phyloP scores from a whole-genome alignment of 2,113 vertebrate genomes.

The Oophaga pumilio region DNA sequence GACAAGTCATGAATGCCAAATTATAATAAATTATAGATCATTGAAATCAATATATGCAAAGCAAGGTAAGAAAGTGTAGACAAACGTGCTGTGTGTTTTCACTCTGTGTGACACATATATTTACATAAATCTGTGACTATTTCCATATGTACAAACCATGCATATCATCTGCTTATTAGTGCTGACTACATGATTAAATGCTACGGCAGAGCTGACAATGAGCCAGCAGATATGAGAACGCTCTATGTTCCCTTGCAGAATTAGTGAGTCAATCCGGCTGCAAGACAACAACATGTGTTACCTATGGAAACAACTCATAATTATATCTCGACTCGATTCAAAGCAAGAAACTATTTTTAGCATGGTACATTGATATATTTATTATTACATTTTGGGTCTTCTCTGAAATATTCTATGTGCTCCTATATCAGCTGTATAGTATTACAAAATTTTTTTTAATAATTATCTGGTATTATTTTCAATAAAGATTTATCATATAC shows the following conservation, averaged over 20 bases:
- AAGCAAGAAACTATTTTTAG: background rate
- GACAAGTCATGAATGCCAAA: background rate
- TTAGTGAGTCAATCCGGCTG: slow-evolving; percentile 8
- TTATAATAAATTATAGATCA: background rate
- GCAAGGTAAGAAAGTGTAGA: background rate
- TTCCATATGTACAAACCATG: slow-evolving; percentile 37
- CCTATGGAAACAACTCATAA: background rate
- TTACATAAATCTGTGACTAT: slow-evolving; percentile 36
- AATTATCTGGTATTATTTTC: too few relatives aligned
- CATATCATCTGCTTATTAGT: slow-evolving; percentile 49
- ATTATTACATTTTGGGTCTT: too few relatives aligned
- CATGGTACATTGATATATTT: too few relatives aligned
- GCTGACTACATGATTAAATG: slow-evolving; percentile 37
- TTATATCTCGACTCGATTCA: background rate
- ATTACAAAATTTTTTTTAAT: too few relatives aligned
- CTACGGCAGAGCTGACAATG: slow-evolving; percentile 7
- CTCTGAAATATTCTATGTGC: too few relatives aligned
- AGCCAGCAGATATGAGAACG: background rate
- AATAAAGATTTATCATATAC: too few relatives aligned
- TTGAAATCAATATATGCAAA: background rate
- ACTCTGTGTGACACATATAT: slow-evolving; percentile 5
- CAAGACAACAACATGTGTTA: background rate
- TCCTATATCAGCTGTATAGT: too few relatives aligned
- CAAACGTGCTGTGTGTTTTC: background rate
- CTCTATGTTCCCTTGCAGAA: background rate